Evolutionary conservation across 2,888 invertebrate species (phyloP).

Genomic region (Monochamus alternatus): DNA sequence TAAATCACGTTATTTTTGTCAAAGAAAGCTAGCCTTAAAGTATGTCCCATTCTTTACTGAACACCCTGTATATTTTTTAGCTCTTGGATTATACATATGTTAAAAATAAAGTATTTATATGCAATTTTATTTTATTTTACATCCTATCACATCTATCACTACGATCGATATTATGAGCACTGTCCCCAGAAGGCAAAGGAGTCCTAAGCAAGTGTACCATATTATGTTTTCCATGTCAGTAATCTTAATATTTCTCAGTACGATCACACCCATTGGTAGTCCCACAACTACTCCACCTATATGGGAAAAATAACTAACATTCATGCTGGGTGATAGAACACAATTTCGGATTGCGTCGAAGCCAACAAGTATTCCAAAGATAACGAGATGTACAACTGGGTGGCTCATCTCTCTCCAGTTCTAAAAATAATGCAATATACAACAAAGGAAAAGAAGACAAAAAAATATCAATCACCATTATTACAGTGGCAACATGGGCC

Average conservation of each 20-base stretch:
- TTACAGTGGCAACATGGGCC: conserved; percentile 92
- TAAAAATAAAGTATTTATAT: too few relatives aligned
- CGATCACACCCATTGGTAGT: conserved; percentile 77
- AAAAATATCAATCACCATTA: conserved; percentile 77
- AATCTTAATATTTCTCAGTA: conserved; percentile 76
- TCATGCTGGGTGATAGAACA: background rate
- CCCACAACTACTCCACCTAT: conserved; percentile 82
- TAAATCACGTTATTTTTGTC: too few relatives aligned
- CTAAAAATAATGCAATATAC: conserved; percentile 71
- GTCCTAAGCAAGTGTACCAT: conserved; percentile 80
- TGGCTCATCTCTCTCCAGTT: conserved; percentile 97
- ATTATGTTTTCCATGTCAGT: conserved; percentile 76
- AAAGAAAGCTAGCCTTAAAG: too few relatives aligned
- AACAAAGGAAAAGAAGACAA: background rate
- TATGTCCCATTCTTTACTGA: too few relatives aligned
- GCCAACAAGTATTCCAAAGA: conserved; percentile 51
- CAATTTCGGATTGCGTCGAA: conserved; percentile 64
- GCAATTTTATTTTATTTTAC: too few relatives aligned
- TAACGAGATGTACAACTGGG: conserved; percentile 56
- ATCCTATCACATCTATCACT: background rate
- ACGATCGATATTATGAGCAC: conserved; percentile 46
- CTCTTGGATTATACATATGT: too few relatives aligned
- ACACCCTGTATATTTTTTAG: too few relatives aligned
- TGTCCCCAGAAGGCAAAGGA: conserved; percentile 80
- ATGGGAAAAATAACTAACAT: conserved; percentile 88